Conservation (phyloP, 2,797 vertebrate species). For the Ibycter americanus region DNA sequence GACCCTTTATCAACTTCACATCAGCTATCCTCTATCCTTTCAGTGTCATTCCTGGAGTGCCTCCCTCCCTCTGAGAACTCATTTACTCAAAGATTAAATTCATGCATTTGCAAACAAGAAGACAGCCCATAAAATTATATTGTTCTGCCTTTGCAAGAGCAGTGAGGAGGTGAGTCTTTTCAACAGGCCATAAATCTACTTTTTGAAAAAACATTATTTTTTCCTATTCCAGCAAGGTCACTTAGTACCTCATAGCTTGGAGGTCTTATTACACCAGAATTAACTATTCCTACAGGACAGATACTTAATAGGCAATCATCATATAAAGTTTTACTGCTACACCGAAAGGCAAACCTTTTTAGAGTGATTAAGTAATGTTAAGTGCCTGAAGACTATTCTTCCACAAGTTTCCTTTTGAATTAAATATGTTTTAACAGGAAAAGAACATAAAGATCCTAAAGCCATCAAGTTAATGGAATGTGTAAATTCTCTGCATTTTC, state of each 20-base stretch:
- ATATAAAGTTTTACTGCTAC: background rate
- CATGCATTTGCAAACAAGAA: constrained; percentile 5
- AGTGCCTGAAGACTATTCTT: background rate
- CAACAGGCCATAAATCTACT: background rate
- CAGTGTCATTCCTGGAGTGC: background rate
- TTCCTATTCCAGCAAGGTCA: background rate
- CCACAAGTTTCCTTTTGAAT: background rate
- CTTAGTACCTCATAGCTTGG: background rate
- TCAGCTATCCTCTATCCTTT: background rate
- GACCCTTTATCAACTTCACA: background rate
- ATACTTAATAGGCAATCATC: background rate
- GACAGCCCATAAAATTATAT: background rate
- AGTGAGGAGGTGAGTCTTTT: background rate
- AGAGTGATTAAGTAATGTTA: constrained; percentile 12
- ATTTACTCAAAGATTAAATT: background rate
- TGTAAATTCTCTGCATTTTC: constrained; percentile 38
- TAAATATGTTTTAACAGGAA: constrained; percentile 25
- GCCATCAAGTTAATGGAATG: constrained; percentile 14
- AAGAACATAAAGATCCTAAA: constrained; percentile 17
- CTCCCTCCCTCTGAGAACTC: background rate
- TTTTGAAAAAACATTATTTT: background rate
- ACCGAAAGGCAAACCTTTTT: constrained; percentile 10
- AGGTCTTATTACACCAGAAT: constrained; percentile 9
- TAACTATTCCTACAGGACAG: constrained; percentile 11
- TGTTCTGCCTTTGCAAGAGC: background rate